Conservation (phyloP, 2,113 vertebrate genomes). For the Xenotilapia leptura region DNA sequence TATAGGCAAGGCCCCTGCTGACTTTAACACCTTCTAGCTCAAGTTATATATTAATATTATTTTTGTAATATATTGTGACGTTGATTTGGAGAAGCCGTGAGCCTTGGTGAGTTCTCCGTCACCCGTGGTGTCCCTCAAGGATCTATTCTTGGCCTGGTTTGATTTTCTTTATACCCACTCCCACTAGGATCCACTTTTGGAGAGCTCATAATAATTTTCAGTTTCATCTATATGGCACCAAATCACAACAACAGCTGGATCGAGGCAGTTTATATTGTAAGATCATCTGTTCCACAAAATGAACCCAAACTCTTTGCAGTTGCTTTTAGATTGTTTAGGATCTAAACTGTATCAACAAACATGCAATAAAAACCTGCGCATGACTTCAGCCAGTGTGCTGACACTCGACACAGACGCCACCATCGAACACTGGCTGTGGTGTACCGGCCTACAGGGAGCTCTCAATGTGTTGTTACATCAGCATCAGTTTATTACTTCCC, state of each 20-base stretch:
- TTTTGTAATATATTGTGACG: not conserved
- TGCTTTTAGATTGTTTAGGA: not conserved
- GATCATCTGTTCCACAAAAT: not conserved
- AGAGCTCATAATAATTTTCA: not conserved
- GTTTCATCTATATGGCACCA: not conserved
- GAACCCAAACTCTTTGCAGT: too few species aligned
- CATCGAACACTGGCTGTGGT: not conserved
- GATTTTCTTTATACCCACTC: not conserved
- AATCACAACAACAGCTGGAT: not conserved
- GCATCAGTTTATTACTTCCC: not conserved
- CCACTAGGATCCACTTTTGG: not conserved
- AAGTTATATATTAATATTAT: rapidly evolving
- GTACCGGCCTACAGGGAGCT: rapidly evolving
- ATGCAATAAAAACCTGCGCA: not conserved
- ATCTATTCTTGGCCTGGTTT: rapidly evolving
- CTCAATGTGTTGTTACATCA: not conserved
- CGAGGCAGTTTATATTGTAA: not conserved
- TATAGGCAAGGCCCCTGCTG: not conserved
- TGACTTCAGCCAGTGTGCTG: not conserved
- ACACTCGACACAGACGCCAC: not conserved
- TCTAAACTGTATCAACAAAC: not conserved
- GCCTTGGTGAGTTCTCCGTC: not conserved
- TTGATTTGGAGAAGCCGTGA: not conserved
- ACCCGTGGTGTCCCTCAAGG: not conserved
- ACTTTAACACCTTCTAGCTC: not conserved